Evolutionary conservation across 2,113 vertebrate species (phyloP).

Genomic region (Connochaetes taurinus): DNA sequence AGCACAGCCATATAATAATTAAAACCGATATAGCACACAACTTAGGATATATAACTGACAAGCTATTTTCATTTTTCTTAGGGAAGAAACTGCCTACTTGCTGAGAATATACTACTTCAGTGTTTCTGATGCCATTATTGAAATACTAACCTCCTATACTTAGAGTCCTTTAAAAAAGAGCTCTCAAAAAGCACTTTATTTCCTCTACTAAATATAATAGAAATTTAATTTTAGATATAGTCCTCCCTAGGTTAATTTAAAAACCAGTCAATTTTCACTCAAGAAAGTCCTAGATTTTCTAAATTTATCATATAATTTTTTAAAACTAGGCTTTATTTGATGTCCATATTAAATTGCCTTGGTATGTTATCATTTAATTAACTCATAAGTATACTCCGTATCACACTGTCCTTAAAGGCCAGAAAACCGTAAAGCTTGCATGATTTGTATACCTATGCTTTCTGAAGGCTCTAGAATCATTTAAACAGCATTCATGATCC

Average conservation of each 20-base stretch:
- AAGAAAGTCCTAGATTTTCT: slow-evolving; percentile 30
- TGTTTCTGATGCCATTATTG: slow-evolving; percentile 13
- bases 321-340: slow-evolving; percentile 19
- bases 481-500: not conserved
- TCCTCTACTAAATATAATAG: slow-evolving; percentile 46
- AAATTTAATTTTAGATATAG: slow-evolving; percentile 67
- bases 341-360: slow-evolving; percentile 37
- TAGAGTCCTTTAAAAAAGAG: slow-evolving; percentile 8
- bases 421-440: not conserved
- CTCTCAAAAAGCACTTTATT: slow-evolving; percentile 46
- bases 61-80: slow-evolving; percentile 18
- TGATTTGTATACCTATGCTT: not conserved
- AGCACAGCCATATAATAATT: not conserved
- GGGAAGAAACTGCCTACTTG: not conserved
- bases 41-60: not conserved
- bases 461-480: not conserved
- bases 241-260: slow-evolving; percentile 36
- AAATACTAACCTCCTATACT: slow-evolving; percentile 45
- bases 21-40: not conserved
- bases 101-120: not conserved
- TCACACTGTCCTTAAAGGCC: slow-evolving; percentile 9
- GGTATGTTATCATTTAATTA: slow-evolving; percentile 63
- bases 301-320: slow-evolving; percentile 42
- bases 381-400: slow-evolving; percentile 1
- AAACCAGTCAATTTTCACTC: slow-evolving; percentile 47